phyloP scores from a whole-genome alignment of 1,140 invertebrate species.

The Danaus plexippus region DNA sequence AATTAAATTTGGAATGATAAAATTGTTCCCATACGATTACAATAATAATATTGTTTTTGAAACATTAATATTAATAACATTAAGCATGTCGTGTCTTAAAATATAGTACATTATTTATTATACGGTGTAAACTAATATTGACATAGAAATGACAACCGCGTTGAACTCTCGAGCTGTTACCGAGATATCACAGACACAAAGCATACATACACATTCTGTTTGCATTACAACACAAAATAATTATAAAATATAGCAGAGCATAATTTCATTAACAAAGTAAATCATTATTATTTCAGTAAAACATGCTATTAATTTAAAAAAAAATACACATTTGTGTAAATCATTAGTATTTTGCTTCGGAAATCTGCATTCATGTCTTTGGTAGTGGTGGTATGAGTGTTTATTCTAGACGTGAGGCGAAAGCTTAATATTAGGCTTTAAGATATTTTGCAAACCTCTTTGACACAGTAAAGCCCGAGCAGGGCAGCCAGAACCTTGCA shows the following conservation, averaged over 20 bases:
- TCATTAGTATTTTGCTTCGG: too few species aligned
- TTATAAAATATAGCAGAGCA: slow-evolving; percentile 8
- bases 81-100: slow-evolving; percentile 2
- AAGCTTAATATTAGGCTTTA: too few species aligned
- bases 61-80: background rate
- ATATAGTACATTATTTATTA: background rate
- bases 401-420: too few species aligned
- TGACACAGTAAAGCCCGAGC: too few species aligned
- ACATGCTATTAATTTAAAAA: too few species aligned
- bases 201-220: slow-evolving; percentile 9
- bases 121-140: background rate
- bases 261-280: slow-evolving; percentile 8
- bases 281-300: slow-evolving; percentile 1
- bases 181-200: slow-evolving; percentile 10
- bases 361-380: too few species aligned
- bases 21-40: slow-evolving; percentile 10
- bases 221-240: background rate
- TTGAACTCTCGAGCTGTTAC: slow-evolving; percentile 1
- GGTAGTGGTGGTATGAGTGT: too few species aligned
- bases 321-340: too few species aligned
- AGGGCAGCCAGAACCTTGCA: too few species aligned
- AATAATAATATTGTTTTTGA: background rate
- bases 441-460: too few species aligned
- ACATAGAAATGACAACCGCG: slow-evolving; percentile 8
- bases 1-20: slow-evolving; percentile 11